Evolutionary conservation across 2,797 vertebrate species (phyloP), one percentile per base, ranked within the genome.

Genomic region (Poecilia wingei): DNA sequence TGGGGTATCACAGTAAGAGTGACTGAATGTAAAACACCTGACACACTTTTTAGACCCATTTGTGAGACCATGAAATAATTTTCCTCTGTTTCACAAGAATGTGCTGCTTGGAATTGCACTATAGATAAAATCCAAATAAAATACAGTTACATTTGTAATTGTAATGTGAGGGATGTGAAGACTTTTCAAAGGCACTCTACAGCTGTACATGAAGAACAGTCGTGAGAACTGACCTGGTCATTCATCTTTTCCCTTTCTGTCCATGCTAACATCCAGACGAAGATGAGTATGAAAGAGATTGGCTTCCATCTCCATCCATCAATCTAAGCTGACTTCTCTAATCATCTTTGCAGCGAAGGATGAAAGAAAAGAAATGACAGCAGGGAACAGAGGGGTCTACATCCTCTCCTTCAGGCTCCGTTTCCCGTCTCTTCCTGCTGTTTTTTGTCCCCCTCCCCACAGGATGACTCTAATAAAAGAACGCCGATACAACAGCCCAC

Each of bases 181-280:
- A 69, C 4, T n/a, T 45, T 68, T 39, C 20, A 68, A 68, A 68
- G 31, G 3, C 64, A 22, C 64, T 22, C 18, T 41, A 41, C 64
- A 20, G 49, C 93, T 95, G 93, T 94, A 96, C 79, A 79, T 95
- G 90, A 96, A 87, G 92, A 94, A 88, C 95, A 95, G 93, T 90
- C 85, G 84, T 89, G 92, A 89, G 89, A 91, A 91, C 94, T 87
- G 85, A 75, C 73, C 76, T 87, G 85, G 88, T 85, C 88, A 87
- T 88, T 86, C 76, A 90, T 92, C 75, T 84, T 83, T 87, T 87
- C 74, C 78, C 79, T 66, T 22, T 53, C 82, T 92, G 91, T 93
- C 90, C 89, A 61, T 36, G 82, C 64, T 80, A 79, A 77, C 88
- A 71, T 78, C 81, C 68, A 86, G 89, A 93, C 93, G 89, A 93